Evolutionary conservation across 2,113 vertebrate species (phyloP), one percentile per base, ranked within the genome.

Genomic region (Pachypanchax playfairii): DNA sequence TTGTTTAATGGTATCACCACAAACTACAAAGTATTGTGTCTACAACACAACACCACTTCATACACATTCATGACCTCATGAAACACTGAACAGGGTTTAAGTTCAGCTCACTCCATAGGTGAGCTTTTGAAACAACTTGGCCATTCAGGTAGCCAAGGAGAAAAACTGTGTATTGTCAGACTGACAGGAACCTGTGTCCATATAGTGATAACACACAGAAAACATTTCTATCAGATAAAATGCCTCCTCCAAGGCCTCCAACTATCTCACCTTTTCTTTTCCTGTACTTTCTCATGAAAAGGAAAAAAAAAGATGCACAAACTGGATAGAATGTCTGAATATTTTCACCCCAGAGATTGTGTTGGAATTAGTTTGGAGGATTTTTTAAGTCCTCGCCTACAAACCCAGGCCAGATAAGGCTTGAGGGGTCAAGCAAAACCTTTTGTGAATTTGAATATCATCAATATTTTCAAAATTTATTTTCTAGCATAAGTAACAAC

Each of bases 191-290:
- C 58, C 69, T 62, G 75, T 60, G 49, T 60, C 50, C 75, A 73
- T 61, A 29, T 31, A 44, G 53, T 31, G 71, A 87, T 83, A 83
- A 83, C 70, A 73, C 70, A 55, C 57, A n/a, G 70, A 73, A 73
- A 81, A 69, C 64, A 71, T 81, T 85, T 55, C 67, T 73, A 68
- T 80, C 77, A 70, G 69, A 76, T 82, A 83, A 70, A 69, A 61
- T 50, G 63, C 68, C 57, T 71, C 39, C 17, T 76, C 50, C 65
- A 68, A 64, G 65, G 61, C 46, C 65, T 76, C 71, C 69, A 50
- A 14, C 66, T 80, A 70, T 78, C 84, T 82, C 50, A 48, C 18
- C 63, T 65, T 63, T 62, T 58, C 49, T 51, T 55, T 60, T 39
- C 43, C 29, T 22, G 14, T 22, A 26, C 50, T 63, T 24, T 39